Base-by-base conservation (phyloP, 2,113 vertebrate genomes). In the Condylura cristata region DNA sequence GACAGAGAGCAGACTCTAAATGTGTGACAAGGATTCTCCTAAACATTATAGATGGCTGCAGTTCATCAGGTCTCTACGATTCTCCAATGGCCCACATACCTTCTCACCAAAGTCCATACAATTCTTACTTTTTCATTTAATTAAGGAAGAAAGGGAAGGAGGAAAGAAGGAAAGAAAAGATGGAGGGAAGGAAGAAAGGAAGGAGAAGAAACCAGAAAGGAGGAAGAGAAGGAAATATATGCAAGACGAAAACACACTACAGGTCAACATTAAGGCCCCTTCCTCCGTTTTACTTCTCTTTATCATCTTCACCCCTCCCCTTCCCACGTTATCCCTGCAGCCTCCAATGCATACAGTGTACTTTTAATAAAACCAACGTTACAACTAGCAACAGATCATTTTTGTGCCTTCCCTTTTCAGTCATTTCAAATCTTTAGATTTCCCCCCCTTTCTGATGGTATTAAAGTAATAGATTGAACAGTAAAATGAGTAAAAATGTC, bases 401-500 rank as follows among this genome's bases (percentile, higher is more conserved):
- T 83, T 3, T 58, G n/a, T 51, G 32, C 61, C 41, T 96, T 91
- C 30, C 58, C 48, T 94, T 95, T 83, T 63, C 8, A 92, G 71
- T 86, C 24, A 81, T 72, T 94, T 89, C 84, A 90, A 82, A 89
- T 71, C 22, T 41, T 75, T 53, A 86, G 56, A 80, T 80, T 85
- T 65, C 1, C 9, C 46, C 34, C n/a, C 18, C 56, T 92, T 92
- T 80, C 70, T 72, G 53, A 83, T 56, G 58, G 41, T 17, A 88
- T 94, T 93, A 83, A 96, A 82, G 82, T 89, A 91, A 91, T 80
- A 96, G 39, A 89, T 18, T 90, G 83, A 95, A 91, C n/a, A 91
- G 86, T 81, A 91, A 94, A 83, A 68, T 95, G 80, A 93, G 93
- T 86, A 81, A 41, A 91, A 91, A 94, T 93, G 89, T 95, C 92